phyloP scores from a whole-genome alignment of 2,888 invertebrate genomes.

The Dolomedes plantarius region DNA sequence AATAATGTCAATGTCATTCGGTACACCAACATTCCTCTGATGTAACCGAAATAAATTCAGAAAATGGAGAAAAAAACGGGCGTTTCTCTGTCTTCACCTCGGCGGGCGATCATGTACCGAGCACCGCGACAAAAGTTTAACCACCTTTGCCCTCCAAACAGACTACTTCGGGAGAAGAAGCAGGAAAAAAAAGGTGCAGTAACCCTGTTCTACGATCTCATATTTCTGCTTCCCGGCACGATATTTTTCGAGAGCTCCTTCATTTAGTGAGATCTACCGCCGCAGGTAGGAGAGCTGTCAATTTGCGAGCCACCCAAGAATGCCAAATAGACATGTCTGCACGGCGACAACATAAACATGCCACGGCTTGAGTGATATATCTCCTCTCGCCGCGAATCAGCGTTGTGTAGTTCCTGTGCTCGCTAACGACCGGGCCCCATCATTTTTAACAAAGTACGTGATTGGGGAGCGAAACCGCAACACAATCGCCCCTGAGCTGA shows the following conservation, averaged over 20 bases:
- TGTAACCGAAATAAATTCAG: too few species aligned
- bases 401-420: constrained; percentile 68
- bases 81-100: constrained; percentile 21
- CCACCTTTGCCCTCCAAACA: constrained; percentile 61
- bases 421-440: constrained; percentile 67
- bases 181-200: constrained; percentile 37
- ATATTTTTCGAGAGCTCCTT: constrained; percentile 66
- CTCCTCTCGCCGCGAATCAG: constrained; percentile 49
- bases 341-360: constrained; percentile 65
- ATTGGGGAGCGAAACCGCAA: constrained; percentile 67
- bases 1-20: too few species aligned
- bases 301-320: constrained; percentile 58
- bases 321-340: constrained; percentile 69
- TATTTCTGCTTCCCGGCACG: constrained; percentile 65
- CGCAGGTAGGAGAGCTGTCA: constrained; percentile 64
- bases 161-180: constrained; percentile 23
- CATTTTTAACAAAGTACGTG: constrained; percentile 71
- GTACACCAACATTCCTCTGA: too few species aligned
- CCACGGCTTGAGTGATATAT: constrained; percentile 68
- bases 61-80: too few species aligned
- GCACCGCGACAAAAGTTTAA: constrained; percentile 51
- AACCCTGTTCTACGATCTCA: constrained; percentile 59
- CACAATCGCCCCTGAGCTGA: constrained; percentile 64
- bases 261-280: constrained; percentile 60
- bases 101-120: constrained; percentile 57